Evolutionary conservation across 1,140 invertebrate genomes (phyloP).

Genomic region (Caenorhabditis latens): DNA sequence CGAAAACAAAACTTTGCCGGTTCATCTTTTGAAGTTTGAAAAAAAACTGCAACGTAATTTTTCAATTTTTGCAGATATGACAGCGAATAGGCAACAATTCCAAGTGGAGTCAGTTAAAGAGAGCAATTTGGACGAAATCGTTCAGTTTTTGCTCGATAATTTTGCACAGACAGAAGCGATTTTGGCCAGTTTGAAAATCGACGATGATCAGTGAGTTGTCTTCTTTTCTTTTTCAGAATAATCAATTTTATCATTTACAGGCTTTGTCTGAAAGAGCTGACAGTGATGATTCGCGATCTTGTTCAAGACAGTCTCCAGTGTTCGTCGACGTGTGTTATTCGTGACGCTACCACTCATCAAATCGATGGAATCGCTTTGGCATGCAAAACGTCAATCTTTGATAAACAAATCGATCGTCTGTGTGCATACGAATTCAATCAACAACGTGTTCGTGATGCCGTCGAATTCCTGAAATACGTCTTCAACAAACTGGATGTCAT

Average conservation of each 20-base stretch:
- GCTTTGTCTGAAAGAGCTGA: constrained; percentile 46
- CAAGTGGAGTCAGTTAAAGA: constrained; percentile 36
- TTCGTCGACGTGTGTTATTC: constrained; percentile 43
- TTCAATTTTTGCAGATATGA: constrained; percentile 36
- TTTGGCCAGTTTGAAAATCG: constrained; percentile 46
- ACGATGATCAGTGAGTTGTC: constrained; percentile 35
- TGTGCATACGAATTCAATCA: constrained; percentile 59
- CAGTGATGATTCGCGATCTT: constrained; percentile 47
- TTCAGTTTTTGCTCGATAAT: constrained; percentile 58
- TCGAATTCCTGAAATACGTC: constrained; percentile 58
- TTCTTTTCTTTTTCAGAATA: neutral
- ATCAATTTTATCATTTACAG: neutral
- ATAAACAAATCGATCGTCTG: constrained; percentile 63
- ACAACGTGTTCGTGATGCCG: constrained; percentile 51
- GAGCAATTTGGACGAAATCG: constrained; percentile 46
- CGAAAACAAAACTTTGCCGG: neutral
- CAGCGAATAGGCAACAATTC: constrained; percentile 37
- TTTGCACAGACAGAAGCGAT: constrained; percentile 55
- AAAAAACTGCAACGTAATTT: neutral
- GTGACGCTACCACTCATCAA: neutral
- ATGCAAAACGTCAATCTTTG: constrained; percentile 52
- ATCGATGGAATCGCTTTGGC: constrained; percentile 59
- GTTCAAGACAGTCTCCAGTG: constrained; percentile 57
- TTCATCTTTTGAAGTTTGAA: neutral
- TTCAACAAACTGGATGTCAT: constrained; percentile 62